Percentiles rank a stretch among this genome's conserved stretches.
Evolutionary conservation across 2,888 invertebrate species (phyloP).

Genomic region (Thymelicus lineola): DNA sequence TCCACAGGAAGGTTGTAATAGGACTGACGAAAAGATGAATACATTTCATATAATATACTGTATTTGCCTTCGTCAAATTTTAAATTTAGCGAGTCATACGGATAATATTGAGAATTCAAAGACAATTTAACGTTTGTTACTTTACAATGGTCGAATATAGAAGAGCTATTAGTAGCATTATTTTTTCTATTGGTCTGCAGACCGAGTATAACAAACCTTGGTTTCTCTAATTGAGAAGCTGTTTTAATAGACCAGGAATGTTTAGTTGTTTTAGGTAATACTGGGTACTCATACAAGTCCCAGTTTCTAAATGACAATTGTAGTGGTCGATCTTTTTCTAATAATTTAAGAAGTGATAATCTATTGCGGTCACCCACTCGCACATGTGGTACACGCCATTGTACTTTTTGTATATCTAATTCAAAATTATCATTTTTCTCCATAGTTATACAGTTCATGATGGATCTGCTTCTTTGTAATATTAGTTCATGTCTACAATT

Average conservation of each 20-base stretch:
- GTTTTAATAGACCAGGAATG: slow-evolving; percentile 57
- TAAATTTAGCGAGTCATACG: slow-evolving; percentile 46
- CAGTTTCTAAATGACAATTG: slow-evolving; percentile 50
- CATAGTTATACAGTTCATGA: slow-evolving; percentile 41
- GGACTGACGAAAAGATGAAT: slow-evolving; percentile 47
- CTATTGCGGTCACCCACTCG: slow-evolving; percentile 43
- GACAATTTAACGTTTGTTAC: slow-evolving; percentile 38
- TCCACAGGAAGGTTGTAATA: slow-evolving; percentile 44
- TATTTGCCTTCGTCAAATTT: slow-evolving; percentile 46
- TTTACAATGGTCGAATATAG: slow-evolving; percentile 43
- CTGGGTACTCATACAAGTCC: slow-evolving; percentile 60
- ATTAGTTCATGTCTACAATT: slow-evolving; percentile 63
- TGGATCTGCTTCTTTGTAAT: slow-evolving; percentile 49
- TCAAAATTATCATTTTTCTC: slow-evolving; percentile 36
- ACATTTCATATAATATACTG: slow-evolving; percentile 47
- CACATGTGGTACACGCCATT: slow-evolving; percentile 27
- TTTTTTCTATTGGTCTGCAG: slow-evolving; percentile 41
- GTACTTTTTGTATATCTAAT: slow-evolving; percentile 41
- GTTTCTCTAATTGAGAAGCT: slow-evolving; percentile 56
- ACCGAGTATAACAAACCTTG: slow-evolving; percentile 57
- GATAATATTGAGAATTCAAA: slow-evolving; percentile 49
- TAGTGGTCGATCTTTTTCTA: slow-evolving; percentile 47
- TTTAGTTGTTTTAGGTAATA: slow-evolving; percentile 52
- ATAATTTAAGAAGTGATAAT: slow-evolving; percentile 41
- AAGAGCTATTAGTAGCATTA: slow-evolving; percentile 15